Evolutionary conservation across 92 coral and sea anemone species (phyloP), one percentile per base, ranked within the genome.

Genomic region (Ricordea florida): DNA sequence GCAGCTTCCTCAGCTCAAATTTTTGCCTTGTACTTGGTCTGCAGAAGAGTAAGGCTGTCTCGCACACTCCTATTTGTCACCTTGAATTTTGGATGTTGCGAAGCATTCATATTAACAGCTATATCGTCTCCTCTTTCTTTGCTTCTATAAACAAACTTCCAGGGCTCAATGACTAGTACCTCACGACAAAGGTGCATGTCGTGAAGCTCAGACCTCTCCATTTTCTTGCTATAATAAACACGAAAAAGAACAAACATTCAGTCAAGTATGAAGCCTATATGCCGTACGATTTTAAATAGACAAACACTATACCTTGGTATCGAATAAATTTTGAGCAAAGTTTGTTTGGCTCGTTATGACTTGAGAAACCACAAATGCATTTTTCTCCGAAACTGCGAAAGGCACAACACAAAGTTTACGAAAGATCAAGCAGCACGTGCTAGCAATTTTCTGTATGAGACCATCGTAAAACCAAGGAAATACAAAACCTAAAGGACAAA

Each of bases 51-150:
- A 21, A 81, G 74, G 22, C 74, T 43, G 44, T 81, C 87, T 63
- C 87, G 47, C 26, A 81, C 79, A 36, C 73, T 57, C 47, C 87
- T 60, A 34, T 81, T 61, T 21, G 66, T 43, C 28, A 71, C 87
- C 36, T 81, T 51, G 43, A 72, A 81, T 49, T 27, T 18, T 16
- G 80, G 80, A 25, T 62, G 30, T 21, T 61, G 24, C 41, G 70
- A 23, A 33, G 53, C 59, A 42, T 70, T 50, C 14, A 80, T 62
- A 38, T 69, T 71, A 36, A 49, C 73, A 21, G 74, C 80, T 26
- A 82, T 40, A 10, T 74, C 42, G 30, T 55, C 80, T 44, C 77
- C 83, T 66, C 83, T 53, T 57, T 82, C 83, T 23, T 68, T 68
- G 34, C 80, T 73, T 57, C 71, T 36, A n/a, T 35, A 18, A 24